These are phyloP conservation scores for Hyles vespertilio DNA, from an alignment of 1,140 invertebrate species.

Conservation along the genomic window DNA sequence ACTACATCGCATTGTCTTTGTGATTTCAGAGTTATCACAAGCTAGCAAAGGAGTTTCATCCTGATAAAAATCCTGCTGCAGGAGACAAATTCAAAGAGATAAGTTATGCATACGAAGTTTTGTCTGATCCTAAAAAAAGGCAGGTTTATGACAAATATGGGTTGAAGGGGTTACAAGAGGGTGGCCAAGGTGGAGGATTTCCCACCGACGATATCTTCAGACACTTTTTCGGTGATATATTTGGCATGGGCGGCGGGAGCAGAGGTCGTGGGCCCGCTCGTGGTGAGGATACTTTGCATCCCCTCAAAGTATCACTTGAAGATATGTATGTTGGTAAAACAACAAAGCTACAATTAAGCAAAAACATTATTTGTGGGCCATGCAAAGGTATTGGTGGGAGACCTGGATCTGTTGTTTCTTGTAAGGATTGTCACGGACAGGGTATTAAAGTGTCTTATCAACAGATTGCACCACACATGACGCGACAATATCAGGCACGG, in stretches of 20 bases:
- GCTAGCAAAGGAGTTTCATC: constrained; percentile 91
- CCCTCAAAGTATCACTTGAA: constrained; percentile 88
- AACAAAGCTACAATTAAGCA: constrained; percentile 88
- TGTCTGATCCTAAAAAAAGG: constrained; percentile 84
- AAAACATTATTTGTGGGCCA: constrained; percentile 89
- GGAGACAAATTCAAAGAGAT: constrained; percentile 94
- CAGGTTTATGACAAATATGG: constrained; percentile 86
- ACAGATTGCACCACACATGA: constrained; percentile 87
- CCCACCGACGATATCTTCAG: constrained; percentile 79
- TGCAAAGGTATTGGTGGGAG: constrained; percentile 92
- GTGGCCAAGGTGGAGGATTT: constrained; percentile 77
- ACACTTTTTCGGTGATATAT: constrained; percentile 81
- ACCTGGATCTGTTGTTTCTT: constrained; percentile 82
- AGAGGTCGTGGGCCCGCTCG: constrained; percentile 70
- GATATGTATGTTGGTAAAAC: constrained; percentile 94
- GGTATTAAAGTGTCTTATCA: constrained; percentile 83
- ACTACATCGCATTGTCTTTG: constrained; percentile 8
- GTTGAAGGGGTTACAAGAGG: constrained; percentile 87
- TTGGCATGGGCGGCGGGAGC: constrained; percentile 77
- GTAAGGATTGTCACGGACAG: constrained; percentile 85
- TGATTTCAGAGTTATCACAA: constrained; percentile 81
- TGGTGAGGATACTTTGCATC: constrained; percentile 84
- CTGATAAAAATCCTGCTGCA: constrained; percentile 90
- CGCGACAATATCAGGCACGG: constrained; percentile 87
- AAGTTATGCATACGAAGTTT: constrained; percentile 90